These are phyloP conservation scores for Cherax destructor DNA, from an alignment of 1,140 invertebrate species.

Conservation along the genomic window DNA sequence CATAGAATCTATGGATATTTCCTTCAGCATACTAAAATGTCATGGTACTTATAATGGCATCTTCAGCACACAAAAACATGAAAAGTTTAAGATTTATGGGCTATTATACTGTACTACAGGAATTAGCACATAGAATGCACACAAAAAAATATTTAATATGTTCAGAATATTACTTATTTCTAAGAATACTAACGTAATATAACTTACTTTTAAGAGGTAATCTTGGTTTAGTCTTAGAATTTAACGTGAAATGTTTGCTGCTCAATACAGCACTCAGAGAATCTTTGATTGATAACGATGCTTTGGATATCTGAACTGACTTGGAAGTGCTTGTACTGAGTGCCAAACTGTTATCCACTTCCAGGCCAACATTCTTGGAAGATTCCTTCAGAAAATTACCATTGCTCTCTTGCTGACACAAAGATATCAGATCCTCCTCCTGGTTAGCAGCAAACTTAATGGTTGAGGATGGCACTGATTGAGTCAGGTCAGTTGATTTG, in stretches of 20 bases:
- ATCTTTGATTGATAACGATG: background rate
- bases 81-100: background rate
- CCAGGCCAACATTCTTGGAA: background rate
- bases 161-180: constrained; percentile 2
- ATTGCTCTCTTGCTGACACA: background rate
- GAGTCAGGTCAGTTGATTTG: background rate
- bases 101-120: background rate
- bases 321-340: background rate
- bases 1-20: too few species aligned
- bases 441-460: background rate
- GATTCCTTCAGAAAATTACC: background rate
- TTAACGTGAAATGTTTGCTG: background rate
- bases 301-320: background rate
- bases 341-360: background rate
- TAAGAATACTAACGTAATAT: background rate
- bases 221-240: constrained; percentile 4
- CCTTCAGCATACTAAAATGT: too few species aligned
- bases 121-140: background rate
- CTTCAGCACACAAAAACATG: too few species aligned
- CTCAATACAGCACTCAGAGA: background rate
- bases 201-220: constrained; percentile 44
- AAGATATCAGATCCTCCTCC: background rate
- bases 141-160: background rate
- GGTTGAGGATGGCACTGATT: background rate
- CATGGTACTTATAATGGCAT: too few species aligned